Evolutionary conservation across 2,113 vertebrate species (phyloP).

Genomic region (Trogon melanurus): DNA sequence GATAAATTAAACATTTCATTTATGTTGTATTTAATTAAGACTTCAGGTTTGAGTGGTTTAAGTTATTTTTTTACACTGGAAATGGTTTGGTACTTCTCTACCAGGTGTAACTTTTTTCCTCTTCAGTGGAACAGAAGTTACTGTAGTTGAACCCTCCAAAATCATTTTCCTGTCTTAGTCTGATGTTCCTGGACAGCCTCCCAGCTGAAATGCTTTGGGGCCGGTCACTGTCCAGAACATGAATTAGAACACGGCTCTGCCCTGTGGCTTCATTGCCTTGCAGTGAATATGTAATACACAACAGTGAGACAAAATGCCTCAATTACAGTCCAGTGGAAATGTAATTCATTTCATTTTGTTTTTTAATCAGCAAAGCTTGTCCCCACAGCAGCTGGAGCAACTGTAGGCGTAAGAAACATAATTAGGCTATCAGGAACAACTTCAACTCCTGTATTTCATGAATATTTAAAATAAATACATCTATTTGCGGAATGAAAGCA

Average conservation of each 20-base stretch:
- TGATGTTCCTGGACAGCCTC: neutral
- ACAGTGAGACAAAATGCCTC: neutral
- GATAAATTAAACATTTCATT: neutral
- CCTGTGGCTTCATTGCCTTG: neutral
- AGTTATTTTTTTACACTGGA: neutral
- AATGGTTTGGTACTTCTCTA: neutral
- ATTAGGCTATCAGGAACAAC: neutral
- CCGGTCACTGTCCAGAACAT: neutral
- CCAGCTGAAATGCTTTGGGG: neutral
- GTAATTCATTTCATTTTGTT: conserved; percentile 4
- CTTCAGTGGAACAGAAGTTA: neutral
- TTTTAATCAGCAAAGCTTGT: neutral
- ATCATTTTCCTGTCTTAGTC: neutral
- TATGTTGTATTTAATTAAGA: neutral
- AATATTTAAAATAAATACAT: neutral
- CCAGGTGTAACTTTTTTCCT: neutral
- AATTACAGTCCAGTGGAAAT: neutral
- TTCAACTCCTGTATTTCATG: neutral
- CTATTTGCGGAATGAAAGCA: neutral
- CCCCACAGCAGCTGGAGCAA: neutral
- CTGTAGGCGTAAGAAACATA: neutral
- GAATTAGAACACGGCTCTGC: neutral
- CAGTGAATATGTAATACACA: neutral
- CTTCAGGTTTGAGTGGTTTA: neutral
- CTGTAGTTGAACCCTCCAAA: neutral